A percentile compares a stretch with the other conserved stretches of the same genome.
Conservation (phyloP, 2,888 invertebrate genomes). For the Shargacucullia verbasci region DNA sequence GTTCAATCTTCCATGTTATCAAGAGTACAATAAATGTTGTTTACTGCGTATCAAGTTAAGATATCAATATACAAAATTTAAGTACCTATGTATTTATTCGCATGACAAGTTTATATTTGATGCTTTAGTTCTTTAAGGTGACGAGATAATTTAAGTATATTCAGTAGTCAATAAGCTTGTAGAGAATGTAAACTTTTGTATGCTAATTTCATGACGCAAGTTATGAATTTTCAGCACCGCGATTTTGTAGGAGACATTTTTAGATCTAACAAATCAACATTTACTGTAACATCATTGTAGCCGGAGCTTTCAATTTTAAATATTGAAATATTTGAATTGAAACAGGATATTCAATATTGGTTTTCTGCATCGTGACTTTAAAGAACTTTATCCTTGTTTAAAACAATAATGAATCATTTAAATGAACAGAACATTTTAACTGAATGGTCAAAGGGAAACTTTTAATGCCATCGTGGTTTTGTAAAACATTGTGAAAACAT, state of each 20-base stretch:
- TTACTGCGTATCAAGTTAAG: constrained; percentile 29
- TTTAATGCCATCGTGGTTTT: constrained; percentile 23
- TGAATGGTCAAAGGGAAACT: constrained; percentile 37
- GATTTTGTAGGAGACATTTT: too few species aligned
- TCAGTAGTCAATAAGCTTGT: neutral
- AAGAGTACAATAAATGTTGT: constrained; percentile 41
- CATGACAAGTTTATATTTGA: too few species aligned
- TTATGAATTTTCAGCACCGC: too few species aligned
- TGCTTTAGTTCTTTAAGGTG: neutral
- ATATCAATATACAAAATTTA: constrained; percentile 19
- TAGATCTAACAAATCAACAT: neutral
- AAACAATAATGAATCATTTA: constrained; percentile 13
- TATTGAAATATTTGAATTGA: neutral
- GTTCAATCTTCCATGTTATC: constrained; percentile 29
- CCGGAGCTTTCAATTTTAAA: neutral
- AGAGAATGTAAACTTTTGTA: neutral
- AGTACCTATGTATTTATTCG: constrained; percentile 1
- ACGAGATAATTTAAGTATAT: neutral
- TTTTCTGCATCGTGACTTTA: constrained; percentile 8
- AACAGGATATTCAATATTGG: neutral
- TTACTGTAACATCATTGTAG: neutral
- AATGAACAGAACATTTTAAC: constrained; percentile 20
- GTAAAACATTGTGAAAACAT: constrained; percentile 23
- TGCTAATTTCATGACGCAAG: too few species aligned
- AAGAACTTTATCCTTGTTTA: constrained; percentile 8